Evolutionary conservation across 2,888 invertebrate species (phyloP), one percentile per base, ranked within the genome.

Genomic region (Macaria liturata): DNA sequence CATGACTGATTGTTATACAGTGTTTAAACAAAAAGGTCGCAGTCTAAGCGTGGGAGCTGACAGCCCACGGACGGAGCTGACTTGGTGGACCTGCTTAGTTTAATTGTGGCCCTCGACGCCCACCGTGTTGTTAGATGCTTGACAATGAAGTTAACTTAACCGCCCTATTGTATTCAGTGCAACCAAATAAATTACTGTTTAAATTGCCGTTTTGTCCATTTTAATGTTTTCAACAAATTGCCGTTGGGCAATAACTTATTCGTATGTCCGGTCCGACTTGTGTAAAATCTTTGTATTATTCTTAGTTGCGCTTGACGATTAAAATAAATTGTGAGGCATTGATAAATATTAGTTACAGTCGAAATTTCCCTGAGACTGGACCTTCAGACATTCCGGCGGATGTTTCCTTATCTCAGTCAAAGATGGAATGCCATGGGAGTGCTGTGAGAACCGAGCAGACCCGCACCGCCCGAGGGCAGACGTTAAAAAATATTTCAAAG

Each of bases 361-460:
- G 69, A 58, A 62, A 74, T 69, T 71, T 76, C 70, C 73, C 71
- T 68, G 49, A 45, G 68, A 65, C 65, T 67, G 67, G 68, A 74
- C 74, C 75, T 79, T 80, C 74, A 78, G 69, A 76, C 71, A 78
- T 76, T 79, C 81, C 82, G 83, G 86, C 88, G 90, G 90, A 89
- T 83, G 85, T 83, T 69, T 54, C 68, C 77, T 89, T 88, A 90
- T 89, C 89, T 84, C 68, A 62, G 65, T 79, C 76, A 80, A 81
- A 86, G 76, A 84, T 72, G 79, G 78, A 76, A 79, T 80, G 74
- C 54, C 20, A 61, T 65, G 58, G 88, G 86, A 80, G 86, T 78
- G 83, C 68, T 80, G 72, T 82, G 81, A 76, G 79, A 82, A 84
- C 75, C 80, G 73, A 78, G 72, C 71, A 63, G 50, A 62, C 63